Conservation (phyloP, 2,888 invertebrate genomes). For the Cantharis nigra region DNA sequence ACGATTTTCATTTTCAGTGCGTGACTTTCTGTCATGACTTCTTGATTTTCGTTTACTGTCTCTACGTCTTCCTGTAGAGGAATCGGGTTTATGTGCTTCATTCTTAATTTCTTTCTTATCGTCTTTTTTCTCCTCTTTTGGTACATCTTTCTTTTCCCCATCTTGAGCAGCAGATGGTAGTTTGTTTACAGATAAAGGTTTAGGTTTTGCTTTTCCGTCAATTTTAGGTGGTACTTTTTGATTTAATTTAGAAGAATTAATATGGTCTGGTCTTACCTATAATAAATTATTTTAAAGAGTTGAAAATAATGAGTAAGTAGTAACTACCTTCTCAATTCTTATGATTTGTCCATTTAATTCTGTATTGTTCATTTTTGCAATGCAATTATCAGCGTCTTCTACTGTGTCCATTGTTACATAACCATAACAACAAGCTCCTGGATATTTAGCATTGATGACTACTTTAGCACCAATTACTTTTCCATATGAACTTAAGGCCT, state of each 20-base stretch:
- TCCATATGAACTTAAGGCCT: constrained; percentile 88
- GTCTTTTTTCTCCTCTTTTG: constrained; percentile 9
- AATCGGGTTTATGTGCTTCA: background rate
- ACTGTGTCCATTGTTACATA: constrained; percentile 94
- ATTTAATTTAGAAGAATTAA: constrained; percentile 44
- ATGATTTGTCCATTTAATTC: constrained; percentile 95
- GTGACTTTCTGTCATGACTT: constrained; percentile 31
- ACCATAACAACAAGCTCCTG: constrained; percentile 92
- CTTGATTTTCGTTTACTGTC: constrained; percentile 44
- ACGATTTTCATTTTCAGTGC: constrained; percentile 18
- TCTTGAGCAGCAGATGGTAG: constrained; percentile 28
- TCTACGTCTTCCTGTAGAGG: background rate
- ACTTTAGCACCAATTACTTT: constrained; percentile 96
- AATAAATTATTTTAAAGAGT: constrained; percentile 35
- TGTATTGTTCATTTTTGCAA: constrained; percentile 87
- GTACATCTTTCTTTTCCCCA: constrained; percentile 34
- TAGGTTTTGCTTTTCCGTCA: constrained; percentile 13
- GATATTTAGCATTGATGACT: constrained; percentile 91
- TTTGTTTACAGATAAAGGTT: background rate
- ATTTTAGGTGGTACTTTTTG: constrained; percentile 21
- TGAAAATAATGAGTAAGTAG: constrained; percentile 1
- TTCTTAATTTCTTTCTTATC: constrained; percentile 1
- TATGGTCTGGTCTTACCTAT: constrained; percentile 50
- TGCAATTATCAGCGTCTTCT: constrained; percentile 88
- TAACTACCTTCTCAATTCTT: constrained; percentile 84